Evolutionary conservation across 2,888 invertebrate genomes (phyloP).

Genomic region (Chloroclystis v-ata): DNA sequence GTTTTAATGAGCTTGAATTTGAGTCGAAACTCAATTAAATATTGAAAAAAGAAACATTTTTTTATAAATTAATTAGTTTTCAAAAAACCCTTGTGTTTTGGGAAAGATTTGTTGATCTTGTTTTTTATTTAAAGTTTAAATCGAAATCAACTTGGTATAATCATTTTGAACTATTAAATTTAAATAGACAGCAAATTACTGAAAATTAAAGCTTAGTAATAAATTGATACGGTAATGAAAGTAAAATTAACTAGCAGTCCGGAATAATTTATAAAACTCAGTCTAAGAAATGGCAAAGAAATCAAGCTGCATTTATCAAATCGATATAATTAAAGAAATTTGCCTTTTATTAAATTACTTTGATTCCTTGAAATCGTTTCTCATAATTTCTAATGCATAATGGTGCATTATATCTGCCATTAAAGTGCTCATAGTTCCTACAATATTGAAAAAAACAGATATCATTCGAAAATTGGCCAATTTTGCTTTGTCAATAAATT

Average conservation of each 20-base stretch:
- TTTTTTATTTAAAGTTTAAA: too few species aligned
- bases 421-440: background rate
- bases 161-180: too few species aligned
- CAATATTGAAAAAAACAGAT: conserved; percentile 4
- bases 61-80: too few species aligned
- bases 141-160: too few species aligned
- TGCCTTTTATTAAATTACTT: conserved; percentile 2
- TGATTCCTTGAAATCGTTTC: background rate
- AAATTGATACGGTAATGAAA: background rate
- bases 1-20: too few species aligned
- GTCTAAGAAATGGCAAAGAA: background rate
- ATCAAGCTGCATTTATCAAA: background rate
- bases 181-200: background rate
- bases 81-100: too few species aligned
- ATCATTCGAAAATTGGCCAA: conserved; percentile 1
- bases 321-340: conserved; percentile 9
- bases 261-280: background rate
- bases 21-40: too few species aligned
- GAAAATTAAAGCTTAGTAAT: background rate
- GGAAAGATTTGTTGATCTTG: too few species aligned
- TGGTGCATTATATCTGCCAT: background rate
- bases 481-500: conserved; percentile 4
- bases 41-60: too few species aligned
- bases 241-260: background rate
- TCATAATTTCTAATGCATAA: conserved; percentile 2